These are phyloP conservation scores for Zygogramma bicolorata DNA, from an alignment of 2,888 invertebrate species.

Conservation along the genomic window DNA sequence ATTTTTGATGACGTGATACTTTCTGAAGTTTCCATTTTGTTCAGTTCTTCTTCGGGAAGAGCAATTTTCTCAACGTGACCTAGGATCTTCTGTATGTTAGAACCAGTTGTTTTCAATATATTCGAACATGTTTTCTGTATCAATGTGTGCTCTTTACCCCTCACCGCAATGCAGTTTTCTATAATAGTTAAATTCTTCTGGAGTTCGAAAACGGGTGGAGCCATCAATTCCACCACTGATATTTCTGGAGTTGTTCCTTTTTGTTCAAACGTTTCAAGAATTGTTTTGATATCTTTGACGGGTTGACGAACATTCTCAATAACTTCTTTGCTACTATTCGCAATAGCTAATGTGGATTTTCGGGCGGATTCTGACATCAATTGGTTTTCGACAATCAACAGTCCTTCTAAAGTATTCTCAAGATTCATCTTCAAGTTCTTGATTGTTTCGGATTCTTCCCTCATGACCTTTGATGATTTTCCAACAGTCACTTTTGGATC, in stretches of 20 bases:
- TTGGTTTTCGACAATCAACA: constrained; percentile 75
- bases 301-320: constrained; percentile 74
- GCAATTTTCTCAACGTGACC: constrained; percentile 69
- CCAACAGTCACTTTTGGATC: constrained; percentile 67
- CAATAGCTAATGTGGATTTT: constrained; percentile 76
- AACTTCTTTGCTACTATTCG: constrained; percentile 76
- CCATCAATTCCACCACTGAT: constrained; percentile 71
- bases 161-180: constrained; percentile 77
- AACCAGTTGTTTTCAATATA: constrained; percentile 73
- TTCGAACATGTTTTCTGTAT: constrained; percentile 78
- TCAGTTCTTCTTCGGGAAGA: constrained; percentile 66
- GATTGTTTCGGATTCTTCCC: constrained; percentile 58
- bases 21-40: constrained; percentile 60
- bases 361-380: constrained; percentile 74
- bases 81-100: constrained; percentile 70
- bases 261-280: constrained; percentile 69
- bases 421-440: constrained; percentile 63
- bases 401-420: constrained; percentile 69
- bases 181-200: constrained; percentile 76
- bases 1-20: constrained; percentile 65
- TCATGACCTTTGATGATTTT: constrained; percentile 65
- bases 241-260: constrained; percentile 67
- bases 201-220: constrained; percentile 73
- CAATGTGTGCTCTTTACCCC: constrained; percentile 75
- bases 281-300: constrained; percentile 74